Base-by-base conservation (phyloP, 2,113 vertebrate genomes). In the Ancistrus triradiatus region DNA sequence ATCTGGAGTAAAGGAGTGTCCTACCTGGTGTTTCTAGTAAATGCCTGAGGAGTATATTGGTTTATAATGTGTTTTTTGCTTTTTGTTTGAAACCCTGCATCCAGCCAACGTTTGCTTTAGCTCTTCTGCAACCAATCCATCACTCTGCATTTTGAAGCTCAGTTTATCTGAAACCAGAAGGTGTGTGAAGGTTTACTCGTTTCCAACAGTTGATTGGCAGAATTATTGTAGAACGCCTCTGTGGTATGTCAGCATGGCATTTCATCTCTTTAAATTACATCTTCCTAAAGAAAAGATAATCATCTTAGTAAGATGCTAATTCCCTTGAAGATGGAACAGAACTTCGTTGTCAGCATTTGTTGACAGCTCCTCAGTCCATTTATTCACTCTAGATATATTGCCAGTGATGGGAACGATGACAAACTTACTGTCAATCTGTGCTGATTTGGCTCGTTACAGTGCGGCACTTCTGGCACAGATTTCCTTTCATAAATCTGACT, bases 341-440 rank as follows among this genome's bases (percentile, higher is more conserved):
- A 60, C 2, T 14, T 31, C 60, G 25, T 68, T 17, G 61, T 74
- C 72, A 69, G 72, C 72, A 50, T 44, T 46, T 55, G 37, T 63
- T 73, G 55, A 73, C 59, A 42, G 52, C 43, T 11, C 17, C 53
- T 59, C 42, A 21, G 14, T 43, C 25, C 52, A 50, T 59, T 64
- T 38, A 50, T 25, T 62, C 33, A 9, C 17, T 33, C 11, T 9
- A n/a, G 25, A 62, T 27, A 49, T 42, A n/a, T 14, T 13, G 38
- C 37, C 28, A 28, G 47, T 21, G 46, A 37, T 37, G 58, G 37
- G 17, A 63, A 27, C 27, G 42, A 38, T 65, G 56, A 74, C 63
- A 49, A 68, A 66, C 56, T 68, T 53, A 38, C 40, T 35, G 70
- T 67, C 59, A 46, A 4, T 59, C 59, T 8, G 27, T 19, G 25